Percentiles rank a stretch among this genome's conserved stretches.
phyloP scores from a whole-genome alignment of 92 coral and sea anemone species.

The Nematostella vectensis region DNA sequence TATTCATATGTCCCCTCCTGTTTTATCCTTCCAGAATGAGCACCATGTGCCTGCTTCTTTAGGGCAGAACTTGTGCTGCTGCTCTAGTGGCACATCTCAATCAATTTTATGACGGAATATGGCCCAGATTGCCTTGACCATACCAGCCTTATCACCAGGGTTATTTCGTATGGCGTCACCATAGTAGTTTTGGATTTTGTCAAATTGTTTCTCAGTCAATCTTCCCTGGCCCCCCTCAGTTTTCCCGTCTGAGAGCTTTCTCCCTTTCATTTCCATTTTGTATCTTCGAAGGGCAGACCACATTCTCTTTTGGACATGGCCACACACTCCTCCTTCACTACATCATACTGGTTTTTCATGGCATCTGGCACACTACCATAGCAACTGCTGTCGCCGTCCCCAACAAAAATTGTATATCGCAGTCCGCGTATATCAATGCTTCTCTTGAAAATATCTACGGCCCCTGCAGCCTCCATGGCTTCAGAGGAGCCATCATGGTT shows the following conservation, averaged over 20 bases:
- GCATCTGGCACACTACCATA: slow-evolving; percentile 47
- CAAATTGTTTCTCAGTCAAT: slow-evolving; percentile 43
- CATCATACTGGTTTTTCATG: slow-evolving; percentile 21
- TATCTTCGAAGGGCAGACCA: slow-evolving; percentile 37
- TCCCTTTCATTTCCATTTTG: slow-evolving; percentile 31
- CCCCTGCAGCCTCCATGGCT: slow-evolving; percentile 50
- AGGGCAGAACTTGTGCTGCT: slow-evolving; percentile 39
- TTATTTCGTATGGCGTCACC: slow-evolving; percentile 31
- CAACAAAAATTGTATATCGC: slow-evolving; percentile 44
- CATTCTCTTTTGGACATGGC: slow-evolving; percentile 54
- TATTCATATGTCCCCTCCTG: slow-evolving; percentile 10
- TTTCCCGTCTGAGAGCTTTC: slow-evolving; percentile 42
- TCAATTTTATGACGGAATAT: slow-evolving; percentile 33
- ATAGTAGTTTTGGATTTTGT: slow-evolving; percentile 45
- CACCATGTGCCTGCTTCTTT: slow-evolving; percentile 35
- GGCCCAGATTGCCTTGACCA: slow-evolving; percentile 39
- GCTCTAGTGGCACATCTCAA: slow-evolving; percentile 12
- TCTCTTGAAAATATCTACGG: slow-evolving; percentile 41
- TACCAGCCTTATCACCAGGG: slow-evolving; percentile 25
- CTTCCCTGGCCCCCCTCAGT: slow-evolving; percentile 38
- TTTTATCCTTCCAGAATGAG: slow-evolving; percentile 50
- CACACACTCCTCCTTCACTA: slow-evolving; percentile 61
- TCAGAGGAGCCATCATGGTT: slow-evolving; percentile 50
- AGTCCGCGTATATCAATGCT: slow-evolving; percentile 34
- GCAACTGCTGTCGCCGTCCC: slow-evolving; percentile 62